Evolutionary conservation across 2,113 vertebrate species (phyloP), one percentile per base, ranked within the genome.

Genomic region (Oceanites oceanicus): DNA sequence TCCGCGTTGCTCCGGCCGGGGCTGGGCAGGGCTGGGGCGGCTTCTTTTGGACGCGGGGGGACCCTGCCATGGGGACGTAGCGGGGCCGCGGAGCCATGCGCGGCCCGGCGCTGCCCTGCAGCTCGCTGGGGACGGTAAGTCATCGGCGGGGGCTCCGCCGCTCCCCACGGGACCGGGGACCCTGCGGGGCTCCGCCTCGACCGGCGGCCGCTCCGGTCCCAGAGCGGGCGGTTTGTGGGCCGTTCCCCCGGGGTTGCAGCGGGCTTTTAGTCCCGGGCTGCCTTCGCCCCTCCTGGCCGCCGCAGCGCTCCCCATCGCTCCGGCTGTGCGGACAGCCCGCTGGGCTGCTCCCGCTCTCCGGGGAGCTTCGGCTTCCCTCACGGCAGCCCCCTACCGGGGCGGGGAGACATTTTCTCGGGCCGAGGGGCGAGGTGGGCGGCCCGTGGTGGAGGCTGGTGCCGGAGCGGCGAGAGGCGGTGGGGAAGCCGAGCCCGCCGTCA

Each of bases 101-200:
- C 89, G 67, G 63, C n/a, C 40, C 59, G 89, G 94, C 72, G 85
- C 91, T 95, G 86, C 77, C 83, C 72, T 45, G 92, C 80, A 42
- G 58, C 78, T 93, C 93, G 71, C 75, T 94, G 56, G 40, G 92
- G 53, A 83, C 36, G 96, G 97, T 97, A 95, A 97, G 97, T 90
- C 55, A 10, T 44, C 59, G 38, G 86, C 27, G 15, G 44, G 36
- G 38, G 17, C 2, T 38, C 36, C 21, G 61, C 13, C 30, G n/a
- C 30, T 44, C 9, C 18, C 21, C 22, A 4, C 21, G n/a, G 52
- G 38, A 72, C 23, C 38, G 38, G 23, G 63, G 78, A 34, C 22
- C 12, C 40, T 23, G 27, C 16, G 63, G 11, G 40, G 20, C 40
- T 6, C 26, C 19, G 15, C 50, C 77, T 67, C 14, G 18, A 8